These are phyloP conservation scores for Macrotis lagotis DNA, from an alignment of 2,113 vertebrate genomes.

Conservation along the genomic window DNA sequence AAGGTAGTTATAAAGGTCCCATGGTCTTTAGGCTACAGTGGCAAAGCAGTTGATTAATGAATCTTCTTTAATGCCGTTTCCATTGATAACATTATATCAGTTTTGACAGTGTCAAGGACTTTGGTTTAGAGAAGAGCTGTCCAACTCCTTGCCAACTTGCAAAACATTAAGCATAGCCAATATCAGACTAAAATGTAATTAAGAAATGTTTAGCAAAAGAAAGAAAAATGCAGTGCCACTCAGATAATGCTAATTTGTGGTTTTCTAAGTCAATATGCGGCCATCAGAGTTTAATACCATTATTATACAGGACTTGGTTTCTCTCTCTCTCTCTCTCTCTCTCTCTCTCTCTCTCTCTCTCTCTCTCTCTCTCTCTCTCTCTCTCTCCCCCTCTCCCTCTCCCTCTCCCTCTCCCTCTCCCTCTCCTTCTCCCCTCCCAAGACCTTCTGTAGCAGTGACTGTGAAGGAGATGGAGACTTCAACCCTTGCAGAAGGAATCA, in stretches of 20 bases:
- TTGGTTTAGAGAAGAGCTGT: neutral
- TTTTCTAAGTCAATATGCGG: neutral
- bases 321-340: too few species aligned
- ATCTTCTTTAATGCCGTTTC: neutral
- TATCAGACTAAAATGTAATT: neutral
- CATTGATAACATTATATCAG: neutral
- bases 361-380: too few species aligned
- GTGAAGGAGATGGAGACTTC: neutral
- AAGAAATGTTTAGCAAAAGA: neutral
- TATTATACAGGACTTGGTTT: neutral
- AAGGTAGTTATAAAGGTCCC: neutral
- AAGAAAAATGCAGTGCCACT: neutral
- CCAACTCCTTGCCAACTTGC: neutral
- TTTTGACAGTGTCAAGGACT: neutral
- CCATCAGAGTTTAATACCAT: neutral
- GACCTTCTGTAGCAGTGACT: neutral
- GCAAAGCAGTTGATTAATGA: neutral
- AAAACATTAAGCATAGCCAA: neutral
- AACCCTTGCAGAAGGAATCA: neutral
- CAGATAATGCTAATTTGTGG: neutral
- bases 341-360: too few species aligned
- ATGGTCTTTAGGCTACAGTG: neutral
- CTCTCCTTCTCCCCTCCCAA: neutral
- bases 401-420: too few species aligned
- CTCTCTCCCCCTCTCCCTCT: too few species aligned